These are phyloP conservation scores for Diaperis boleti DNA, from an alignment of 2,888 invertebrate genomes.

Conservation along the genomic window DNA sequence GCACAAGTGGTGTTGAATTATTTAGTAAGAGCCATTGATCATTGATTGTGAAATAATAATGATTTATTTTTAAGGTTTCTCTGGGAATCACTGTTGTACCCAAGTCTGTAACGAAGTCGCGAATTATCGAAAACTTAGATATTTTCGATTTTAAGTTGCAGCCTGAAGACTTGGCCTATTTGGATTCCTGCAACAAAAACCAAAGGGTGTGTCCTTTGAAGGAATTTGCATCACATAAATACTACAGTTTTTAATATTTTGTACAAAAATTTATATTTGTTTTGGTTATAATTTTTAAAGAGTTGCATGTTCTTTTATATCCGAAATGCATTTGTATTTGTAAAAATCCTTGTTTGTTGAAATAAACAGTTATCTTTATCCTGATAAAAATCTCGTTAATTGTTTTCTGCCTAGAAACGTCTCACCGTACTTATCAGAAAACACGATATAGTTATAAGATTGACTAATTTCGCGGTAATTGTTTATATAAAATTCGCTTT, in stretches of 20 bases:
- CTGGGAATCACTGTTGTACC: conserved; percentile 75
- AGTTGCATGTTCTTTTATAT: background rate
- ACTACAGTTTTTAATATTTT: conserved; percentile 60
- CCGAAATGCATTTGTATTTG: conserved; percentile 5
- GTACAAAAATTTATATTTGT: background rate
- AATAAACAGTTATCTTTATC: conserved; percentile 19
- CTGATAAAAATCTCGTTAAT: conserved; percentile 20
- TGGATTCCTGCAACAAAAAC: conserved; percentile 79
- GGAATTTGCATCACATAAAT: conserved; percentile 59
- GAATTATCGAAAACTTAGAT: conserved; percentile 78
- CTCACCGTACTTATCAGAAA: conserved; percentile 8
- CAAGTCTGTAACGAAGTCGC: conserved; percentile 81
- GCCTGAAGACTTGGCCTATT: conserved; percentile 74
- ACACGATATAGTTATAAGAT: background rate
- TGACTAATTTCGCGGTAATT: background rate
- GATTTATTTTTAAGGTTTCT: conserved; percentile 47
- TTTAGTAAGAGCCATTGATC: conserved; percentile 67
- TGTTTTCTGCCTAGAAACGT: background rate
- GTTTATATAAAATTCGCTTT: background rate
- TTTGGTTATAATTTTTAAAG: background rate
- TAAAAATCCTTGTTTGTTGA: conserved; percentile 11
- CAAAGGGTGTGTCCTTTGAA: conserved; percentile 68
- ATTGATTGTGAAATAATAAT: background rate
- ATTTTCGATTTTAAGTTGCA: conserved; percentile 82
- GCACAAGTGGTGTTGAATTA: conserved; percentile 75